Evolutionary conservation across 2,888 invertebrate species (phyloP).

Genomic region (Heteromurus nitidus): DNA sequence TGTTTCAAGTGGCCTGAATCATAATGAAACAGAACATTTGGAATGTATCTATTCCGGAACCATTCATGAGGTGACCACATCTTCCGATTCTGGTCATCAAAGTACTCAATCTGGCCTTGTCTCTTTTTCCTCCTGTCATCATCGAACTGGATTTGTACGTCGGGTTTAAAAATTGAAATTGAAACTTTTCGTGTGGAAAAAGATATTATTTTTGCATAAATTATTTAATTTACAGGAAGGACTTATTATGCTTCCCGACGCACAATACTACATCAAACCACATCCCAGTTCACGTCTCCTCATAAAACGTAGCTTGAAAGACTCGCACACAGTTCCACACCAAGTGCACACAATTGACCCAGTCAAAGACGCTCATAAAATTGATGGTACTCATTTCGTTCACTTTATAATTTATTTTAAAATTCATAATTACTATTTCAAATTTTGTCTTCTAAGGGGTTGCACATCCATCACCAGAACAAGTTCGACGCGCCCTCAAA

Average conservation of each 20-base stretch:
- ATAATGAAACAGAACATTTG: constrained; percentile 10
- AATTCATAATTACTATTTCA: no score
- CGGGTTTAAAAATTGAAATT: background rate
- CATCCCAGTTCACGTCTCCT: background rate
- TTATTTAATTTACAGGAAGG: constrained; percentile 31
- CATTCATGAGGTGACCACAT: background rate
- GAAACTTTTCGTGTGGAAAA: background rate
- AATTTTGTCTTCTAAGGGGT: no score
- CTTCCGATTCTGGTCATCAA: background rate
- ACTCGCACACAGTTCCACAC: constrained; percentile 19
- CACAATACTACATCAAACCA: constrained; percentile 31
- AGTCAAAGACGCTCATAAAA: background rate
- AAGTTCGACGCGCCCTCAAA: background rate
- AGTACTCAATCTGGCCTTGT: constrained; percentile 13
- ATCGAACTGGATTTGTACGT: constrained; percentile 48
- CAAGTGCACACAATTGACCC: constrained; percentile 34
- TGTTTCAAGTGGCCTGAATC: background rate
- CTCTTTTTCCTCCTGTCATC: constrained; percentile 48
- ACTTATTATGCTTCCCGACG: constrained; percentile 29
- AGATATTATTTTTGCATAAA: background rate
- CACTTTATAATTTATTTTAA: background rate
- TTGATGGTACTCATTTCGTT: constrained; percentile 3
- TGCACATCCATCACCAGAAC: no score
- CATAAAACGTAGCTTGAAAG: constrained; percentile 2
- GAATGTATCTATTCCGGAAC: constrained; percentile 38